Base-by-base conservation (phyloP, 2,888 invertebrate species). In the Drosophila mimetica region DNA sequence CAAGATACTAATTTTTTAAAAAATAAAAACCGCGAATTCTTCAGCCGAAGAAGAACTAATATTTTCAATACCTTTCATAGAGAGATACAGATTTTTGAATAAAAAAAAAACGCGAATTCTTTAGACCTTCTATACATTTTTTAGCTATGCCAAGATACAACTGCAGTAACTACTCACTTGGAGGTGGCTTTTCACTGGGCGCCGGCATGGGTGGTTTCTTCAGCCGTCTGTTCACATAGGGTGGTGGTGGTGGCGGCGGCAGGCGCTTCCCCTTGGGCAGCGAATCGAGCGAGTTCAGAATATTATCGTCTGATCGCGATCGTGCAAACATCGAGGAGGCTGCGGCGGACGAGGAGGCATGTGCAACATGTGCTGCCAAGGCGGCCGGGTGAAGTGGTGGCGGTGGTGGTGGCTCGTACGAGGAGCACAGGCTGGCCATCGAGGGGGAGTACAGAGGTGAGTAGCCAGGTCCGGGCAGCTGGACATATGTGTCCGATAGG, bases 291-390 rank as follows among this genome's bases (percentile, higher is more conserved):
- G 94, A 94, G 83, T 95, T 96, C 73, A 96, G 92, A 84, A 97
- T 95, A 89, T 96, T 96, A 89, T 96, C 96, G 89, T 96, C 96
- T 54, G 96, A 96, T 89, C 95, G 94, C 4, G 96, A 95, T 77
- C 96, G 93, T 71, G 94, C 93, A 86, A 95, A 95, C 75, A 91
- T 77, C 92, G 80, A 83, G 55, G 91, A 86, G 30, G 63, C 14
- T 18, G 50, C 52, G 18, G 30, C 37, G 13, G 93, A 92, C 18
- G 83, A 76, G 8, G 88, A 25, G 25, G 25, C 25, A 25, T 25
- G 25, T 1, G 25, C 25, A 7, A 7, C 82, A 3, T 84, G 75
- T 11, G 87, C 76, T 18, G 85, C 81, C 34, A 84, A 47, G 4
- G 93, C 88, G 13, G 93, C 90, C 32, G 94, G 93, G 66, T 94